phyloP scores from a whole-genome alignment of 2,888 invertebrate genomes.

The Norana najaformis region DNA sequence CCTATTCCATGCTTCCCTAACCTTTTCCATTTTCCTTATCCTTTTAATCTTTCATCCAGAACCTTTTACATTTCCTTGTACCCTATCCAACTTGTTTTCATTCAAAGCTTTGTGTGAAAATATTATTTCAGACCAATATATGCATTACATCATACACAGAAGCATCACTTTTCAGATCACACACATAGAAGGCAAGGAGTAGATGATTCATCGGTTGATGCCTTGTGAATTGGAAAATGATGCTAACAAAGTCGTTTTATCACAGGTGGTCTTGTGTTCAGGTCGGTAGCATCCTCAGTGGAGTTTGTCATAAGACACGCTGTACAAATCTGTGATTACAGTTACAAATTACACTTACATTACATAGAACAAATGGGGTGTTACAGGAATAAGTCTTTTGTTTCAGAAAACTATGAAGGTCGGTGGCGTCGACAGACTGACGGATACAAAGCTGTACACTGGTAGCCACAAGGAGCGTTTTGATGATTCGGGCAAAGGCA shows the following conservation, averaged over 20 bases:
- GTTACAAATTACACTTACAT: not conserved
- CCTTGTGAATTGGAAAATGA: not conserved
- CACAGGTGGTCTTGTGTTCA: not conserved
- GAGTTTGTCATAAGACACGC: not conserved
- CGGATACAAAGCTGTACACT: constrained; percentile 52
- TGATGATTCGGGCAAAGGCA: constrained; percentile 52
- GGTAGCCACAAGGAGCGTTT: constrained; percentile 55
- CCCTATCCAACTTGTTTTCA: no score
- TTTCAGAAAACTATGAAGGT: constrained; percentile 34
- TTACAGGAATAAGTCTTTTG: not conserved
- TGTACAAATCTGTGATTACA: not conserved
- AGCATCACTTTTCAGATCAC: no score
- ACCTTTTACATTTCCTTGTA: no score
- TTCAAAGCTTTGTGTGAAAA: no score
- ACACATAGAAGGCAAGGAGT: no score
- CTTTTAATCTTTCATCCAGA: no score
- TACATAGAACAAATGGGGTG: not conserved
- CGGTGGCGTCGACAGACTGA: constrained; percentile 51
- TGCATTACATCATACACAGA: no score
- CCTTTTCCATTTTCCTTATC: no score
- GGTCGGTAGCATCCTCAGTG: not conserved
- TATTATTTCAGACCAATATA: no score
- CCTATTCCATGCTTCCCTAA: no score
- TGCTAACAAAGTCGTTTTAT: not conserved
- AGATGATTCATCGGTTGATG: no score